Conservation (phyloP, 2,113 vertebrate genomes). For the Misgurnus anguillicaudatus region DNA sequence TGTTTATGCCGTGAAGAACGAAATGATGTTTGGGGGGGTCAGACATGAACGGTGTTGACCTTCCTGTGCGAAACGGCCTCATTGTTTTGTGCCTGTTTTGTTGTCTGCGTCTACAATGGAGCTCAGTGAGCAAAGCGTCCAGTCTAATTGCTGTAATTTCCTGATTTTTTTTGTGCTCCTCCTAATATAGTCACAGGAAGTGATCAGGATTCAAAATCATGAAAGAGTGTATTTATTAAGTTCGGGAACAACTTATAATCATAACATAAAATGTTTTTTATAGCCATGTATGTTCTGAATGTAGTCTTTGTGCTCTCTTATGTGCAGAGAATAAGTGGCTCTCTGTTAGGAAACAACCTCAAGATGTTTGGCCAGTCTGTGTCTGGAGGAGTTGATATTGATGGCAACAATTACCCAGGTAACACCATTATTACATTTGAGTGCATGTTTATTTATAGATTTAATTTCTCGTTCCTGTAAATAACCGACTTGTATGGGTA, state of each 20-base stretch:
- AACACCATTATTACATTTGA: slow-evolving; percentile 6
- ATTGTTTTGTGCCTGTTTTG: slow-evolving; percentile 18
- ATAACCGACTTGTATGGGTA: not conserved
- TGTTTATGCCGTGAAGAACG: slow-evolving; percentile 19
- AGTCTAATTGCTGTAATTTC: slow-evolving; percentile 39
- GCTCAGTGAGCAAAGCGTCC: not conserved
- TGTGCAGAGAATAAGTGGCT: slow-evolving; percentile 79
- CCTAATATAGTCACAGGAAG: not conserved
- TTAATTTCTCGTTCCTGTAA: not conserved
- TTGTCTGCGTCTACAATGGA: not conserved
- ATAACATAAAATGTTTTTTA: not conserved
- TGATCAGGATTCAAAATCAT: not conserved
- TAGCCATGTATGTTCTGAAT: slow-evolving; percentile 9
- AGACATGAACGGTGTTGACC: slow-evolving; percentile 9
- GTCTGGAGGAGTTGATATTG: slow-evolving; percentile 81
- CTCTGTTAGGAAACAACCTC: slow-evolving; percentile 70
- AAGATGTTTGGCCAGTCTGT: slow-evolving; percentile 88
- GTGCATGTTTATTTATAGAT: not conserved
- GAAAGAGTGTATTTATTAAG: slow-evolving; percentile 1
- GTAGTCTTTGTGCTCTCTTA: slow-evolving; percentile 26
- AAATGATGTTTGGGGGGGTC: slow-evolving; percentile 7
- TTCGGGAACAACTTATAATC: not conserved
- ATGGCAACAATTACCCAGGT: slow-evolving; percentile 87
- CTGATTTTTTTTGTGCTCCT: slow-evolving; percentile 3
- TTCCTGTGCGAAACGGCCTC: slow-evolving; percentile 40